Percentiles rank a stretch among this genome's conserved stretches.
Evolutionary conservation across 2,797 vertebrate genomes (phyloP).

Genomic region (Rhynchotus rufescens): DNA sequence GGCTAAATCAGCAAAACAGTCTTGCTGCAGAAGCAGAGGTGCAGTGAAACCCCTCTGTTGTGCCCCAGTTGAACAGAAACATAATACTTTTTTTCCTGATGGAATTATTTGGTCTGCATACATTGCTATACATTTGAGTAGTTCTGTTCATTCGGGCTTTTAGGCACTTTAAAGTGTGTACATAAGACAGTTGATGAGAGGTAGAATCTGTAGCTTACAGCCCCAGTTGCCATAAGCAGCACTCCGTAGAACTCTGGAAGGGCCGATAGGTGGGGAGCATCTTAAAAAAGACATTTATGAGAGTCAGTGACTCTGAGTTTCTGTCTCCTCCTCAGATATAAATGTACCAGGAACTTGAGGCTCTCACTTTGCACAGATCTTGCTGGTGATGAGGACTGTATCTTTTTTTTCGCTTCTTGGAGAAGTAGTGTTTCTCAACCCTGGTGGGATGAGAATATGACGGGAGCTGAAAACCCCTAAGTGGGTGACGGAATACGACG

Average conservation of each 20-base stretch:
- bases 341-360: background rate
- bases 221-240: accelerated
- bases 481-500: too few species aligned
- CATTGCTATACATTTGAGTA: accelerated
- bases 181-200: background rate
- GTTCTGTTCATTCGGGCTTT: background rate
- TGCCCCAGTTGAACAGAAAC: background rate
- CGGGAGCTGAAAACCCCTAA: background rate
- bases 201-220: background rate
- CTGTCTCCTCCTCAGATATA: background rate
- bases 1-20: accelerated
- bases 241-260: background rate
- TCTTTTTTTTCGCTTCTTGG: background rate
- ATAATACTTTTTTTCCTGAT: accelerated
- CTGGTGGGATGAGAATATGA: background rate
- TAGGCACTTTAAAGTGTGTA: background rate
- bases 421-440: accelerated
- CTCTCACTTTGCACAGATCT: accelerated
- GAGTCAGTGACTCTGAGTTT: background rate
- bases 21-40: background rate
- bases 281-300: accelerated
- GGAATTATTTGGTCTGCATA: background rate
- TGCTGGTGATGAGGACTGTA: background rate
- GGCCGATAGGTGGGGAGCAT: background rate
- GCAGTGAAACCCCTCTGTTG: accelerated